A percentile compares a stretch with the other conserved stretches of the same genome.
Evolutionary conservation across 1,140 invertebrate species (phyloP).

Genomic region (Nasonia vitripennis): DNA sequence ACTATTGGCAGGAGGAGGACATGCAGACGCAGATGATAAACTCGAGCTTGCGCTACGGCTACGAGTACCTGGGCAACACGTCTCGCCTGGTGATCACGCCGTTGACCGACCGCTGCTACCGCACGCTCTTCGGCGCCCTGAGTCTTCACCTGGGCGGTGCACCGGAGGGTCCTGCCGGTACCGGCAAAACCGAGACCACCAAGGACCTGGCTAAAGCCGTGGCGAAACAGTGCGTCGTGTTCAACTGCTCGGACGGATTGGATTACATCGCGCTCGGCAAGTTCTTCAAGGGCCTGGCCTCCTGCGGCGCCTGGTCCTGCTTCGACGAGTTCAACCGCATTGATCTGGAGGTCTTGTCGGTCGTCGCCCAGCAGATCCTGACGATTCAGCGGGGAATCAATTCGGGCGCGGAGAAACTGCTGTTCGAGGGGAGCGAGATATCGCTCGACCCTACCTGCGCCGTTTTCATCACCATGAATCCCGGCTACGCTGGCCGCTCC

Average conservation of each 20-base stretch:
- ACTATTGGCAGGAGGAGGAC: constrained; percentile 91
- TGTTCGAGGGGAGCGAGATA: constrained; percentile 95
- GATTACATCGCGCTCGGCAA: constrained; percentile 96
- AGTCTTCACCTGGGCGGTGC: constrained; percentile 91
- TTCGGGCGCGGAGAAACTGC: constrained; percentile 83
- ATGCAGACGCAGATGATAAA: constrained; percentile 92
- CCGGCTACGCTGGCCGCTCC: constrained; percentile 92
- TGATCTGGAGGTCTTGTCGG: constrained; percentile 91
- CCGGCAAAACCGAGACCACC: constrained; percentile 97
- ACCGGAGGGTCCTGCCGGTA: constrained; percentile 95
- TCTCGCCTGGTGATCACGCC: constrained; percentile 92
- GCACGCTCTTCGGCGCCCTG: constrained; percentile 93
- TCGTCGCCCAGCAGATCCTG: constrained; percentile 93
- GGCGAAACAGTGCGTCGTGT: constrained; percentile 97
- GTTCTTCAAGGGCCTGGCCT: constrained; percentile 97
- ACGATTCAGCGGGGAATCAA: constrained; percentile 88
- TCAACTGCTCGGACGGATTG: constrained; percentile 96
- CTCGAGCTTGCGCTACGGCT: constrained; percentile 91
- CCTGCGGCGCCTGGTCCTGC: constrained; percentile 97
- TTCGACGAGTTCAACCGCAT: constrained; percentile 97
- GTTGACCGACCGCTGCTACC: constrained; percentile 94
- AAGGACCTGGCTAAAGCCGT: constrained; percentile 98
- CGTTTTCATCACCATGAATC: constrained; percentile 98
- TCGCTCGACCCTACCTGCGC: constrained; percentile 92
- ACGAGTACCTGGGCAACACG: constrained; percentile 96